Base-by-base conservation (phyloP, 2,797 vertebrate genomes). In the Gobio occitaniae region DNA sequence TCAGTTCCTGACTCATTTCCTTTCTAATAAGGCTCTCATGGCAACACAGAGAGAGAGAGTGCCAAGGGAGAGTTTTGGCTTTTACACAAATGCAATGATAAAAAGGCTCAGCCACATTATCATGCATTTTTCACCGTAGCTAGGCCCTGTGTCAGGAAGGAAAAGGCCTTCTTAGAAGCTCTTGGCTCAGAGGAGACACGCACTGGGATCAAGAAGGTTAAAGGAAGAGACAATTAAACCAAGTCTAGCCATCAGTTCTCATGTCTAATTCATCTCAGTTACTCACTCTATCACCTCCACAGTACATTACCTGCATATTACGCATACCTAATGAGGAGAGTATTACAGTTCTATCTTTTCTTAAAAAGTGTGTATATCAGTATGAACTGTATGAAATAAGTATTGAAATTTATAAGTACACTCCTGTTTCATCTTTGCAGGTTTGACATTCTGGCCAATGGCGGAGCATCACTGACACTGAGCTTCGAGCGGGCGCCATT, bases 401-500 rank as follows among this genome's bases (percentile, higher is more conserved):
- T 16, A n/a, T 59, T 15, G 19, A 32, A 38, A 56, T 76, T 9
- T 59, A 77, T 25, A 16, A 25, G 6, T 44, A 16, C 19, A 65
- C 25, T 19, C 56, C 25, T 21, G 15, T 80, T 38, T 32, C 44
- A n/a, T n/a, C 8, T 13, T 10, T 80, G 82, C 91, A 99, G 98
- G 97, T 99, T 99, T 88, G 98, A 99, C 90, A 93, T 99, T 86
- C 94, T 99, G 91, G 96, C 97, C 0, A 99, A 98, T 72, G 98
- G 98, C 0, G 98, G 98, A 0, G 97, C 98, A 9, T 99, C 98
- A 7, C 93, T 99, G n/a, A 99, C 98, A 0, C 79, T 99, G 91
- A 94, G 98, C 69, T 99, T 99, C 76, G 97, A 99, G 90, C 96
- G 98, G 0, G 95, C 97, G 8, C 98, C 98, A 0, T 99, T 99